Conservation (phyloP, 2,797 vertebrate species). For the Forpus xanthops region DNA sequence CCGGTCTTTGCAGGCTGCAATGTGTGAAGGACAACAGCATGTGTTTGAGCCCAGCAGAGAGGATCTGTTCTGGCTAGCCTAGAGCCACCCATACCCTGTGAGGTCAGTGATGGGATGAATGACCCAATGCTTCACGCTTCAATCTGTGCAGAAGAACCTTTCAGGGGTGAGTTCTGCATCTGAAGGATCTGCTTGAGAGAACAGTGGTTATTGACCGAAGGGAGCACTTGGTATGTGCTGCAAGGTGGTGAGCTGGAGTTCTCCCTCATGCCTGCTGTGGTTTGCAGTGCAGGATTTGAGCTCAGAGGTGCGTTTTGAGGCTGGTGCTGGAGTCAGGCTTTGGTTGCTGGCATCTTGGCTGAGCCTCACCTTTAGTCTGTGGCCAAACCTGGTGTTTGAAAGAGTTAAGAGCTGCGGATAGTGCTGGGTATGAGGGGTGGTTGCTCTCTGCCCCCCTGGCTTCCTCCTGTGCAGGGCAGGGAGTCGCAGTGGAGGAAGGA, state of each 20-base stretch:
- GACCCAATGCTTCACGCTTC: background rate
- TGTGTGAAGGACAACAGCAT: background rate
- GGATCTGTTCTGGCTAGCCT: background rate
- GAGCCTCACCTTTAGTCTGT: background rate
- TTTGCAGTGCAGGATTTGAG: background rate
- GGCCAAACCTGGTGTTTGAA: accelerated
- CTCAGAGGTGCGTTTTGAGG: background rate
- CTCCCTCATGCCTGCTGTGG: background rate
- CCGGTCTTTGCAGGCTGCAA: background rate
- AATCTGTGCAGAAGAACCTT: background rate
- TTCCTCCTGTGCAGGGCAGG: background rate
- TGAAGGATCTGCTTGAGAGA: background rate
- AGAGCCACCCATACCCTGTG: background rate
- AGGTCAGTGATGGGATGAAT: background rate
- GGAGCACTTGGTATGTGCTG: background rate
- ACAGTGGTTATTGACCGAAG: accelerated
- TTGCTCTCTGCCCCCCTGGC: background rate
- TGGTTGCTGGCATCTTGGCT: background rate
- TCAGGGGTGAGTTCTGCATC: background rate
- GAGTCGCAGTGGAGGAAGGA: background rate
- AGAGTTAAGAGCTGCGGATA: background rate
- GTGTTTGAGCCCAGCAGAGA: background rate
- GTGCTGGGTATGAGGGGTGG: accelerated
- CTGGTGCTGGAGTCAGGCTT: accelerated
- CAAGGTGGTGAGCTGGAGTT: background rate